These are phyloP conservation scores for Protonibea diacanthus DNA, from an alignment of 2,797 vertebrate species.

Conservation along the genomic window DNA sequence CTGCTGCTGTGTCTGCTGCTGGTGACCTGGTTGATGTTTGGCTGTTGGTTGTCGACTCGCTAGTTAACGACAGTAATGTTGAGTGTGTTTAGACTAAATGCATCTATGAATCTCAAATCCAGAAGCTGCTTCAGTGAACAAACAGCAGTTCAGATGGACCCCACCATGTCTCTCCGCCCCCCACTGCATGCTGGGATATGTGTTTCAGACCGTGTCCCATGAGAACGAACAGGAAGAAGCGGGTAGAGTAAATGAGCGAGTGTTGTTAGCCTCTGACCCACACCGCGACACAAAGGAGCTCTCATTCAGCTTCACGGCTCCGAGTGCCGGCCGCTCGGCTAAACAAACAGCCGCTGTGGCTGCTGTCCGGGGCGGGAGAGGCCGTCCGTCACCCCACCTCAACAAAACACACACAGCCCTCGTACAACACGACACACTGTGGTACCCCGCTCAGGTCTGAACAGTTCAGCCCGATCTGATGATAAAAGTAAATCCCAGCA, in stretches of 20 bases:
- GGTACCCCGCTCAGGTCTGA: neutral
- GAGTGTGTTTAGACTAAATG: too few species aligned
- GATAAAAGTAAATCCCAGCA: slow-evolving; percentile 2
- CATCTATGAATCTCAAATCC: too few species aligned
- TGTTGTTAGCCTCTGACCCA: slow-evolving; percentile 59
- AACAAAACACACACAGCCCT: slow-evolving; percentile 2
- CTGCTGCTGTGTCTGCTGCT: too few species aligned
- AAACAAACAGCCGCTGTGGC: slow-evolving; percentile 38
- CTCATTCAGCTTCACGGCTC: slow-evolving; percentile 22
- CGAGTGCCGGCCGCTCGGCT: slow-evolving; percentile 13
- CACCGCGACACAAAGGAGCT: slow-evolving; percentile 51
- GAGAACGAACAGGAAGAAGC: slow-evolving; percentile 28
- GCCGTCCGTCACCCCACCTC: neutral
- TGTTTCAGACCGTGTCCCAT: slow-evolving; percentile 2
- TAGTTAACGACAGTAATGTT: too few species aligned
- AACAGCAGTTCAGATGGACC: too few species aligned
- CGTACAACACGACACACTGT: neutral
- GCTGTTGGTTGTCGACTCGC: too few species aligned
- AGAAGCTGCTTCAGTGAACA: too few species aligned
- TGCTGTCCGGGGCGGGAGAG: neutral
- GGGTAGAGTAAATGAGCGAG: slow-evolving; percentile 25
- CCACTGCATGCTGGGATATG: slow-evolving; percentile 34
- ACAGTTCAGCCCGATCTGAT: neutral
- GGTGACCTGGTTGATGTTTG: too few species aligned
- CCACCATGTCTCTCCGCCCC: neutral